Evolutionary conservation across 2,888 invertebrate species (phyloP).

Genomic region (Lithophane semibrunnea): DNA sequence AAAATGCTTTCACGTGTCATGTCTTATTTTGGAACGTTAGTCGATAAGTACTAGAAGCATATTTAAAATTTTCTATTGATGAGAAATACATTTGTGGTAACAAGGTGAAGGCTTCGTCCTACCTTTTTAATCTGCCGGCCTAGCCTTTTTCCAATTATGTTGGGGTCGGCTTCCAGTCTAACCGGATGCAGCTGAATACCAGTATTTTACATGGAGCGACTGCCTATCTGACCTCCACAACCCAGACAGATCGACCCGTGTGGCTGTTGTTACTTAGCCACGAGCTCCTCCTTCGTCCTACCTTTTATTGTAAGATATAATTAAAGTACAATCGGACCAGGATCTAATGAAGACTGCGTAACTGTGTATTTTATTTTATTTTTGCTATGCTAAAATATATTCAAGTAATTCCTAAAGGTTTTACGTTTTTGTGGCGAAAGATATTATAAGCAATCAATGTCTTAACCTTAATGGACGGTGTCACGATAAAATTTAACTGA

Average conservation of each 20-base stretch:
- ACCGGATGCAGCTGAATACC: no score
- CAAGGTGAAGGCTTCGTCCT: neutral
- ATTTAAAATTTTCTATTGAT: no score
- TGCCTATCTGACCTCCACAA: no score
- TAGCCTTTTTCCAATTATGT: no score
- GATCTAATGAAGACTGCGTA: neutral
- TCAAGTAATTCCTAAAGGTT: conserved; percentile 49
- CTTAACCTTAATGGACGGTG: conserved; percentile 59
- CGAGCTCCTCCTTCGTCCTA: neutral
- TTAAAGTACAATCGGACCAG: neutral
- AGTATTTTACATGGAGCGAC: no score
- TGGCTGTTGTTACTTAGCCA: no score
- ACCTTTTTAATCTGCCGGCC: neutral
- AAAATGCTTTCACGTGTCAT: conserved; percentile 23
- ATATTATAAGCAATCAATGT: conserved; percentile 63
- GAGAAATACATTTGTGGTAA: neutral
- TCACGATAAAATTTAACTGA: conserved; percentile 55
- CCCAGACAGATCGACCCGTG: no score
- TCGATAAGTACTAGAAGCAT: neutral
- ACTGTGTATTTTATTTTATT: neutral
- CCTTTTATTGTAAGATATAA: neutral
- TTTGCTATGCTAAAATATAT: conserved; percentile 16
- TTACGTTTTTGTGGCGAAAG: conserved; percentile 43
- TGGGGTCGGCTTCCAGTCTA: no score
- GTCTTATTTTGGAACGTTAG: neutral